Evolutionary conservation across 2,888 invertebrate genomes (phyloP).

Genomic region (Euproctis similis): DNA sequence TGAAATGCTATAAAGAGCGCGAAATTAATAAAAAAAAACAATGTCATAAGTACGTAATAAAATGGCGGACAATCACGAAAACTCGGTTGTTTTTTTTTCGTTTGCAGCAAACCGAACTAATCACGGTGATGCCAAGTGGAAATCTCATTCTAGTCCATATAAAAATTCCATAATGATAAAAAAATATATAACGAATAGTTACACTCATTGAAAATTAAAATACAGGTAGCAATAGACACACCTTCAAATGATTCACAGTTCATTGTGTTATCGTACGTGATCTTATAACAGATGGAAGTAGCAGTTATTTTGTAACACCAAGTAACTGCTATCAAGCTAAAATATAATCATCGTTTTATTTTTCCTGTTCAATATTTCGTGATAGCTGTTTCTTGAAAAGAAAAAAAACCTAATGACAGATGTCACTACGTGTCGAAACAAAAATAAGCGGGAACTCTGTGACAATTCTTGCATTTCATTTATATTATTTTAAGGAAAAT

Average conservation of each 20-base stretch:
- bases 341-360: constrained; percentile 23
- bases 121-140: constrained; percentile 8
- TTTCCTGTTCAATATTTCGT: constrained; percentile 15
- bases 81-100: no score
- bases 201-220: constrained; percentile 31
- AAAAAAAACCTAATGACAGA: no score
- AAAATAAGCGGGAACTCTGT: no score
- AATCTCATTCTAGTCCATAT: constrained; percentile 19
- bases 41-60: no score
- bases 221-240: constrained; percentile 27
- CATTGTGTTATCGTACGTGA: constrained; percentile 23
- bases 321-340: constrained; percentile 18
- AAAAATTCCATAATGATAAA: constrained; percentile 18
- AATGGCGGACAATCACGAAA: no score
- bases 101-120: constrained; percentile 8
- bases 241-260: constrained; percentile 28
- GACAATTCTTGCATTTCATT: no score
- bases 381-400: constrained; percentile 5
- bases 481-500: no score
- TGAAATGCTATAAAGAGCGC: no score
- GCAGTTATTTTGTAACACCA: no score
- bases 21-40: no score
- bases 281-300: constrained; percentile 20
- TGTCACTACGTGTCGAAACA: no score
- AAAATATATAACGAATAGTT: constrained; percentile 24